Percentiles rank a stretch among this genome's conserved stretches.
phyloP scores from a whole-genome alignment of 2,888 invertebrate genomes.

The Byasa hedistus region DNA sequence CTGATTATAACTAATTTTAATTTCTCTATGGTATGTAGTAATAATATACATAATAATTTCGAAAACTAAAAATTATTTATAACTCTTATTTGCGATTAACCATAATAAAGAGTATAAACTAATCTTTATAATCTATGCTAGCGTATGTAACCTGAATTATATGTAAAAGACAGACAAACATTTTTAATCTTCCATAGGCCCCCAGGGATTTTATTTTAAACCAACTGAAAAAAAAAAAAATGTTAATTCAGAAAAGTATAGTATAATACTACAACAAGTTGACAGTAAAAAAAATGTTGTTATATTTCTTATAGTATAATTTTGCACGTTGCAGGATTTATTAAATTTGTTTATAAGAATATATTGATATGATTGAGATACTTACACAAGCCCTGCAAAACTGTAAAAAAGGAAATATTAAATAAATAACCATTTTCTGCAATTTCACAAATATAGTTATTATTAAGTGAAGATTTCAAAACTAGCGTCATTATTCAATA shows the following conservation, averaged over 20 bases:
- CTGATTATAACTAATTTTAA: too few relatives aligned
- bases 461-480: neutral
- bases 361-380: conserved; percentile 18
- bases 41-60: neutral
- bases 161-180: neutral
- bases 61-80: neutral
- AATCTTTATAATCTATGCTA: neutral
- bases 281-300: too few relatives aligned
- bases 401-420: conserved; percentile 38
- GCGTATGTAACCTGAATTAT: neutral
- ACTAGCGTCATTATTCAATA: neutral
- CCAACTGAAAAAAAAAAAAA: neutral
- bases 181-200: neutral
- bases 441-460: neutral
- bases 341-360: neutral
- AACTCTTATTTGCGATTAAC: neutral
- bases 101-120: too few relatives aligned
- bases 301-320: too few relatives aligned
- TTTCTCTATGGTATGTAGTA: too few relatives aligned
- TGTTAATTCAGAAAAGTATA: neutral
- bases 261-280: too few relatives aligned
- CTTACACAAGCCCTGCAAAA: conserved; percentile 39
- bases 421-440: neutral
- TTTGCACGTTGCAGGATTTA: neutral
- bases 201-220: neutral